phyloP scores from a whole-genome alignment of 30 jellyfish, hydroid and myxozoan species.

The Rhopilema esculentum region DNA sequence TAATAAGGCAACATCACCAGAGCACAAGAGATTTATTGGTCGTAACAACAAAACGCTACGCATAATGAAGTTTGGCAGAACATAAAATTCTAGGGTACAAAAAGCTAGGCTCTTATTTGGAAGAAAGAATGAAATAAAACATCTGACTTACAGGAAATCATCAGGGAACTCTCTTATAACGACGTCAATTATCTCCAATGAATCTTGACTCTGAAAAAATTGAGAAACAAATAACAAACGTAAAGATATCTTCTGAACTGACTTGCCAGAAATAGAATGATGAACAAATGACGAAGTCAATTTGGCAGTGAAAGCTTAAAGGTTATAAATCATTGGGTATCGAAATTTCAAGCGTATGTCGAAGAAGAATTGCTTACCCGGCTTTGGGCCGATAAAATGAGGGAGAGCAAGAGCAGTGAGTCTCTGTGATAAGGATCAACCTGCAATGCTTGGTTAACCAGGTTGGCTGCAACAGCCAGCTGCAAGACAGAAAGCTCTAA shows the following conservation, averaged over 20 bases:
- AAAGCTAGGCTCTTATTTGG: neutral
- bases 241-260: too few relatives aligned
- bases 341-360: neutral
- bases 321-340: too few relatives aligned
- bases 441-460: slow-evolving; percentile 46
- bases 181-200: slow-evolving; percentile 79
- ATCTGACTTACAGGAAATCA: slow-evolving; percentile 68
- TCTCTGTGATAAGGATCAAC: slow-evolving; percentile 62
- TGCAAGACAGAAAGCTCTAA: neutral
- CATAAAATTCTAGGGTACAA: neutral
- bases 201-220: slow-evolving; percentile 64
- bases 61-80: too few relatives aligned
- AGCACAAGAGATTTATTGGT: too few relatives aligned
- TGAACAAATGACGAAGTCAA: too few relatives aligned
- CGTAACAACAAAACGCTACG: neutral
- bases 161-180: slow-evolving; percentile 80
- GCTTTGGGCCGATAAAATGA: slow-evolving; percentile 82
- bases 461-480: slow-evolving; percentile 57
- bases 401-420: slow-evolving; percentile 71
- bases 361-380: slow-evolving; percentile 44
- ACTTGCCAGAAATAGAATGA: too few relatives aligned
- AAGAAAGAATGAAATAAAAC: neutral
- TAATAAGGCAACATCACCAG: neutral
- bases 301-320: too few relatives aligned
- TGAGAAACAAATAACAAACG: neutral